Base-by-base conservation (phyloP, 2,113 vertebrate genomes). In the Epinephelus fuscoguttatus region DNA sequence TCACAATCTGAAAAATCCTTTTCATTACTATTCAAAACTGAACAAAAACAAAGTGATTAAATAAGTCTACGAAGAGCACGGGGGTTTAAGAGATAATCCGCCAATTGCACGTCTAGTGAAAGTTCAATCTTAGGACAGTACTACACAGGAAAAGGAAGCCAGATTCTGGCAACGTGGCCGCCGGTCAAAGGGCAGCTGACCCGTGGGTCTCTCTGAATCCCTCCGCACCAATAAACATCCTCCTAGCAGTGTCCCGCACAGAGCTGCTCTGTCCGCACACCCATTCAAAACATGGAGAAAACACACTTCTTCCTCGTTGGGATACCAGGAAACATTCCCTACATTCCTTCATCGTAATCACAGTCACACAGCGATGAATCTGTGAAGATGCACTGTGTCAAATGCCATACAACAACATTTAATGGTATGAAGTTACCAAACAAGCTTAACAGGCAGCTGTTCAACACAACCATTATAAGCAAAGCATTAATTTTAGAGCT, bases 211-310 rank as follows among this genome's bases (percentile, higher is more conserved):
- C 72, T 53, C 45, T 0, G 40, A 83, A 55, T 45, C 78, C 19
- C 78, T 68, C 71, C 60, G 50, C 50, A 78, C 81, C 76, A 49
- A 72, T 82, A 92, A 92, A 94, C 92, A 94, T 93, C 92, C 92
- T 91, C 76, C 19, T 8, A 30, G 33, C 47, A 49, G 57, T n/a
- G 52, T 75, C 56, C 70, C 62, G 50, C 75, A 82, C 77, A 68
- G 68, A 78, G 33, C 47, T 21, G 49, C 33, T 74, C 80, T 57
- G 61, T 78, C 70, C 69, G 25, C 82, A 71, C 70, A 17, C 33
- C 69, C 81, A 76, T 82, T 85, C 55, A 84, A 75, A 88, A 84
- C 77, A 84, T 14, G 59, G 81, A 75, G n/a, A 72, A 84, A 83
- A 81, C 84, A 80, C 66, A 77, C 75, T 60, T 56, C 64, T 75